Base-by-base conservation (phyloP, 2,113 vertebrate species). In the Grammomys dolichurus region DNA sequence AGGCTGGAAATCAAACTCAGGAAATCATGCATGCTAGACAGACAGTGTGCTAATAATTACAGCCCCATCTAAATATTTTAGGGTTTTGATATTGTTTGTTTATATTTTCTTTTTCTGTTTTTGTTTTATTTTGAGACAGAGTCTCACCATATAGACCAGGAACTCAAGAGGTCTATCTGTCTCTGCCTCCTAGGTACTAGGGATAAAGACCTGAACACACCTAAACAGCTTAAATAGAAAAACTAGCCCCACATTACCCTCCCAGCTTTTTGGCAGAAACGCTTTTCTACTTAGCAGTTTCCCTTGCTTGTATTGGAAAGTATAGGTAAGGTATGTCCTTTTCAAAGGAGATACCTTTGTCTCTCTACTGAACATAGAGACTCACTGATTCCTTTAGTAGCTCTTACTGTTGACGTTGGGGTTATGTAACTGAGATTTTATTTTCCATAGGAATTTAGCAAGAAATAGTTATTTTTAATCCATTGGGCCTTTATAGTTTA, bases 211-310 rank as follows among this genome's bases (percentile, higher is more conserved):
- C 7, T 82, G 20, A 11, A 40, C 20, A 43, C 9, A 84, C 28
- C 94, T 93, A 94, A 94, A 69, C n/a, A 70, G 69, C 63, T 96
- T 69, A 89, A 73, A 88, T 54, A 80, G 43, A 63, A 93, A 96
- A 95, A 13, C 2, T 5, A 10, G n/a, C 40, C 31, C 28, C 40
- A 1, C 20, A 31, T 63, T 46, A 65, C 33, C 56, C 19, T 48
- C 65, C 8, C 69, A 58, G 7, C 94, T 87, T 73, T 97, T 70
- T 87, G 69, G 24, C 85, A 36, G 51, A 87, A 91, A 72, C 43
- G 40, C 6, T 48, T 87, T 85, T 92, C 33, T 90, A 3, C 46
- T 93, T 89, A 89, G 26, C 17, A 20, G 6, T 91, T 94, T 91
- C 19, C 69, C 5, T 43, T 94, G 7, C 43, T 51, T 93, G 48